Conservation (phyloP, 2,797 vertebrate genomes). For the Gallinago nigripennis region DNA sequence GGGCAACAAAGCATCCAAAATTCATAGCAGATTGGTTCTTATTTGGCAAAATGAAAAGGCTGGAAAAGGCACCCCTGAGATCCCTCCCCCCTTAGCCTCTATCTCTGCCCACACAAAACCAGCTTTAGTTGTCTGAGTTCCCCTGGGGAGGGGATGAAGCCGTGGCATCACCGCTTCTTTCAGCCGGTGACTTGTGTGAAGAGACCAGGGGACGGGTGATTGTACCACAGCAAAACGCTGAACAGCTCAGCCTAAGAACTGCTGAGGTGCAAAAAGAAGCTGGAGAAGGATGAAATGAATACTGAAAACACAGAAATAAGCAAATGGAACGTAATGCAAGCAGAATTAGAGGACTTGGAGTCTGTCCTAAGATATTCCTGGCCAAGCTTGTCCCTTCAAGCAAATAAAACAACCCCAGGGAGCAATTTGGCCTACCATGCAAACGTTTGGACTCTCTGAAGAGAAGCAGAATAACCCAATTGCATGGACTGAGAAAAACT, state of each 20-base stretch:
- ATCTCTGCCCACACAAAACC: neutral
- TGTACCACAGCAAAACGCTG: conserved; percentile 20
- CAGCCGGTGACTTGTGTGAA: neutral
- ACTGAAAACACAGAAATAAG: conserved; percentile 30
- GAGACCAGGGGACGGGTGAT: neutral
- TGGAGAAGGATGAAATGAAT: conserved; percentile 58
- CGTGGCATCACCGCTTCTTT: neutral
- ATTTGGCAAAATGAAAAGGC: neutral
- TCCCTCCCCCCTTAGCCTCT: neutral
- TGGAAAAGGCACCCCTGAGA: neutral
- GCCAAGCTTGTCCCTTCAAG: conserved; percentile 53
- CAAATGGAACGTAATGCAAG: conserved; percentile 35
- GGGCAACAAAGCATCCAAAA: neutral
- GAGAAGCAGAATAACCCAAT: conserved; percentile 37
- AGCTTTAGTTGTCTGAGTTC: neutral
- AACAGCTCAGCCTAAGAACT: conserved; percentile 39
- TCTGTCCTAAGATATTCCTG: conserved; percentile 29
- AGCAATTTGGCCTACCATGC: neutral
- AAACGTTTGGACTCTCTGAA: conserved; percentile 31
- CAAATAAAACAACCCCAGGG: conserved; percentile 37
- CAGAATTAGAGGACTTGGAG: conserved; percentile 51
- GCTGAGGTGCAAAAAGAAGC: conserved; percentile 49
- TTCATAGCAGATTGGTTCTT: neutral
- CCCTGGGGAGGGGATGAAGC: neutral
- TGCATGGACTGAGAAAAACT: neutral